phyloP scores from a whole-genome alignment of 2,113 vertebrate species.

The Axis porcinus region DNA sequence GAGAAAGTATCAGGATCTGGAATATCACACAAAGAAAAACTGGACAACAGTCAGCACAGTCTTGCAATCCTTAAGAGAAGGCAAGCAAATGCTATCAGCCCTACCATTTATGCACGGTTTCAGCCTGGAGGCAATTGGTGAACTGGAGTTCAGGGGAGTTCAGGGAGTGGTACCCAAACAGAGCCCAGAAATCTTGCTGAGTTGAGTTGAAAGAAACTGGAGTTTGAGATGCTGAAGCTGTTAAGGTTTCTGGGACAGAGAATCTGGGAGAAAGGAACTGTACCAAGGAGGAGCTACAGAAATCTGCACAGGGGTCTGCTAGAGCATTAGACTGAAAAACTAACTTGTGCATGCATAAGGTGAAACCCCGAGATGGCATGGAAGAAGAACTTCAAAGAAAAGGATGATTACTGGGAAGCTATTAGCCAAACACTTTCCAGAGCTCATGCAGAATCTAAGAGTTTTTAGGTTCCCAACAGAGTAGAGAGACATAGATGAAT shows the following conservation, averaged over 20 bases:
- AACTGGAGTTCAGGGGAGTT: neutral
- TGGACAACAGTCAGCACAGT: neutral
- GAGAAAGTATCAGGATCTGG: neutral
- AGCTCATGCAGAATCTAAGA: neutral
- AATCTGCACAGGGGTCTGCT: neutral
- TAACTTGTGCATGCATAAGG: neutral
- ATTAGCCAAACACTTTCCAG: neutral
- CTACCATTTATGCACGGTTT: neutral
- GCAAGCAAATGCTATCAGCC: neutral
- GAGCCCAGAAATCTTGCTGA: neutral
- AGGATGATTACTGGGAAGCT: neutral
- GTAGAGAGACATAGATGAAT: neutral
- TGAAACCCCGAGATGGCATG: neutral
- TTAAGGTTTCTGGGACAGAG: neutral
- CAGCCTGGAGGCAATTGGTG: neutral
- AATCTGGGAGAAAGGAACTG: neutral
- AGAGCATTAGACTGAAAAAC: neutral
- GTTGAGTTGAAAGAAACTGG: neutral
- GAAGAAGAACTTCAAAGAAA: slow-evolving; percentile 2
- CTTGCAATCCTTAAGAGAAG: neutral
- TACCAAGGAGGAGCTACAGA: neutral
- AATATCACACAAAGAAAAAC: neutral
- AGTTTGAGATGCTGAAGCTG: neutral
- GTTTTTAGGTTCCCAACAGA: neutral
- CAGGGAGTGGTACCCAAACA: neutral